Evolutionary conservation across 2,113 vertebrate genomes (phyloP).

Genomic region (Neogale vison): DNA sequence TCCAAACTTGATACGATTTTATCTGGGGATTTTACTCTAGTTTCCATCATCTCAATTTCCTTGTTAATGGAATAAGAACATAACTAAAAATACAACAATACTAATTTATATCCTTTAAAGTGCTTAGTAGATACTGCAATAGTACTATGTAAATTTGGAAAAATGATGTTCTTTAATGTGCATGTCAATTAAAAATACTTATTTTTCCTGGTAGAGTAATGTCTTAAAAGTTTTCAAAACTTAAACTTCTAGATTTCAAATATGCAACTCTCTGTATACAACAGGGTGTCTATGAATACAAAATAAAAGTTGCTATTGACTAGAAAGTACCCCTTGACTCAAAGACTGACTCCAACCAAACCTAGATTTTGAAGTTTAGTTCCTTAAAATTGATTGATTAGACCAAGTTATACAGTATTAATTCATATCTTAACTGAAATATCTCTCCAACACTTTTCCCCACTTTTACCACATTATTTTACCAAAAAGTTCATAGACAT

Average conservation of each 20-base stretch:
- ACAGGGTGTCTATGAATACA: background rate
- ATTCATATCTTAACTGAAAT: background rate
- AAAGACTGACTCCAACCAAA: background rate
- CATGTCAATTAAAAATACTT: background rate
- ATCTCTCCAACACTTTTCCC: background rate
- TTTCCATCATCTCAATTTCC: background rate
- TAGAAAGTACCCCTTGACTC: background rate
- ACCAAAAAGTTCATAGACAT: background rate
- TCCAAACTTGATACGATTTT: background rate
- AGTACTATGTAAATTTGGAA: background rate
- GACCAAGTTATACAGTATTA: background rate
- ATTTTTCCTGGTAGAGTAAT: background rate
- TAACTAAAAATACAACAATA: background rate
- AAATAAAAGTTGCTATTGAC: background rate
- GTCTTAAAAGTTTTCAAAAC: background rate
- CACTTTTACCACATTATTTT: background rate
- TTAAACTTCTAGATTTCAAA: background rate
- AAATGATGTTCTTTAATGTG: background rate
- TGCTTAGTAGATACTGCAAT: background rate
- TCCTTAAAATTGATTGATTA: background rate
- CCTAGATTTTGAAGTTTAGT: background rate
- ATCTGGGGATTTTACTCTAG: background rate
- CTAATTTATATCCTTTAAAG: background rate
- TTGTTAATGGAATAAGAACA: background rate
- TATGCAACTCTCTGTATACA: background rate